Conservation (phyloP, 2,888 invertebrate species). For the Hedya salicella region DNA sequence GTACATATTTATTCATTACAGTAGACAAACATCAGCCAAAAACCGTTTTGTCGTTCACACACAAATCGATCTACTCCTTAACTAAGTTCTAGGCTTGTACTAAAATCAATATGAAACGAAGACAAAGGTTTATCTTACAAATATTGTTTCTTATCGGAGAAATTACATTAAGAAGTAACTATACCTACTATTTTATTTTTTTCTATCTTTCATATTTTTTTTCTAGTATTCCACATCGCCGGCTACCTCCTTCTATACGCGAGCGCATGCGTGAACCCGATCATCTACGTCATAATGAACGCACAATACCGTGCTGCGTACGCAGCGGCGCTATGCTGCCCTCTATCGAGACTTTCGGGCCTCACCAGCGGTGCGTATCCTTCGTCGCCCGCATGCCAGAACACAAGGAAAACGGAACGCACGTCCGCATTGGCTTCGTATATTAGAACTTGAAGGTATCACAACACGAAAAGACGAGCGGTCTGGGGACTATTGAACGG, state of each 20-base stretch:
- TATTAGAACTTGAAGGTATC: conserved; percentile 80
- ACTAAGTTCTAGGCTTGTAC: no score
- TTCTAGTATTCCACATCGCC: conserved; percentile 89
- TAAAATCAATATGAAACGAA: no score
- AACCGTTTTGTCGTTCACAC: no score
- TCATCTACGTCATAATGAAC: conserved; percentile 98
- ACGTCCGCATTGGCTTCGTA: conserved; percentile 74
- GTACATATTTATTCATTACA: no score
- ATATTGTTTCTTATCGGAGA: no score
- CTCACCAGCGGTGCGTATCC: conserved; percentile 86
- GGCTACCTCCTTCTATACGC: conserved; percentile 95
- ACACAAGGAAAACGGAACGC: conserved; percentile 66
- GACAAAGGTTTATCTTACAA: no score
- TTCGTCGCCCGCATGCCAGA: conserved; percentile 71
- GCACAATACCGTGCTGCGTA: conserved; percentile 96
- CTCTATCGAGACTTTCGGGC: conserved; percentile 83
- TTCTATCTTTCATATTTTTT: conserved; percentile 51
- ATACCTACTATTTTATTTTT: no score
- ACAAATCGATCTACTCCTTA: no score
- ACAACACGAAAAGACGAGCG: conserved; percentile 40
- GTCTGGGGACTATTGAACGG: conserved; percentile 32
- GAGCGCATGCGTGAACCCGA: conserved; percentile 96
- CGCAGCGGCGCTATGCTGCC: conserved; percentile 90
- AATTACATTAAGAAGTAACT: no score
- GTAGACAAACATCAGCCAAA: no score